These are phyloP conservation scores for Psittacula derbiana DNA, from an alignment of 2,797 vertebrate genomes.

Conservation along the genomic window DNA sequence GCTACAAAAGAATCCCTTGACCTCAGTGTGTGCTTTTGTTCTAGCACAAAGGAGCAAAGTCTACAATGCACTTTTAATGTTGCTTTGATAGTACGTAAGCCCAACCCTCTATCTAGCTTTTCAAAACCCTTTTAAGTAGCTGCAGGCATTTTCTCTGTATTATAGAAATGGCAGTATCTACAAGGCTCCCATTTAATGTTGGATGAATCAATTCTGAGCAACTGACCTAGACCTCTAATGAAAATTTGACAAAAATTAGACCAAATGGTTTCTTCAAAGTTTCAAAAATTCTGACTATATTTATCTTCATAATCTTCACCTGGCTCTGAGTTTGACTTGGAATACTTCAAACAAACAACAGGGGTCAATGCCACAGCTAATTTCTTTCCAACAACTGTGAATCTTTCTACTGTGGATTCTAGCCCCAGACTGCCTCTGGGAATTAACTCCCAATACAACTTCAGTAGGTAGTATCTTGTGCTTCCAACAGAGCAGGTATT, in stretches of 20 bases:
- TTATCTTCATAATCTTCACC: background rate
- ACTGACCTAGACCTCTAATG: background rate
- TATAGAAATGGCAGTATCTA: background rate
- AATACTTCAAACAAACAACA: background rate
- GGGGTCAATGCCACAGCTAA: background rate
- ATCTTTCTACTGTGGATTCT: background rate
- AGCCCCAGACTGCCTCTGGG: background rate
- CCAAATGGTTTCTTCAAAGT: background rate
- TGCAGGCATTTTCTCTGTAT: background rate
- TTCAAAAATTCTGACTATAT: background rate
- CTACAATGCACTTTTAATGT: background rate
- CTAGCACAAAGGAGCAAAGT: constrained; percentile 28
- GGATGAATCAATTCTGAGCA: background rate
- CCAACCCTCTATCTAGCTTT: background rate
- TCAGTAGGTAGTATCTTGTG: background rate
- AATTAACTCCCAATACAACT: background rate
- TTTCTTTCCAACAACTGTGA: background rate
- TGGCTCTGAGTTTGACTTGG: background rate
- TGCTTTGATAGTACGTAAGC: background rate
- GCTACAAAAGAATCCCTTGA: constrained; percentile 47
- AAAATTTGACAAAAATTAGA: constrained; percentile 31
- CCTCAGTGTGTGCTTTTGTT: constrained; percentile 34
- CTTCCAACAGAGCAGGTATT: background rate
- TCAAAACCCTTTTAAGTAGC: constrained; percentile 14
- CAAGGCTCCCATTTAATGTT: background rate